Evolutionary conservation across 2,113 vertebrate species (phyloP), one percentile per base, ranked within the genome.

Genomic region (Panthera leo): DNA sequence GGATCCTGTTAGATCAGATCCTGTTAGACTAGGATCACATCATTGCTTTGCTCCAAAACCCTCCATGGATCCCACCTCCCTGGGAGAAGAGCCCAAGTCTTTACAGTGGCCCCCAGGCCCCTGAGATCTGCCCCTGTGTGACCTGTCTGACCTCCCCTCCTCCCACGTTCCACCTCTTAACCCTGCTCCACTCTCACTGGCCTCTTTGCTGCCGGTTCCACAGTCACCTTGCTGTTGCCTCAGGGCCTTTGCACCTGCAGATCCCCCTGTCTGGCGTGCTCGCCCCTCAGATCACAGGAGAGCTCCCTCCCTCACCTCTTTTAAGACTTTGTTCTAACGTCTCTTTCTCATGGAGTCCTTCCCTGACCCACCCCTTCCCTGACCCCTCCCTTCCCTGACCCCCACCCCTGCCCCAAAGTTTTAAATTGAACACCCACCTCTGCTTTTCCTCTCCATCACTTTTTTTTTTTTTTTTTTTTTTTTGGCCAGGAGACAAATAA

Each of bases 231-330:
- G 4, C 23, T 23, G 39, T 58, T 31, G 61, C 84, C 75, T 27
- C 84, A 1, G 92, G 91, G 21, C 75, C 89, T 95, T 85, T 85
- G 89, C 97, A 27, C n/a, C 5, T 5, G 23, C 85, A 42, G 42
- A 42, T n/a, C 39, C 45, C 36, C 42, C 88, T 78, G 53, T 68
- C 61, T 23, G 8, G 51, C 45, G 0, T 12, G 51, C 39, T 73
- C 15, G 48, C 29, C 25, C 25, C 36, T 51, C 48, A 3, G 68
- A 75, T 36, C 70, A 53, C 73, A 45, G 48, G 11, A n/a, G 23
- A 42, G 23, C 53, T 67, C n/a, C 36, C n/a, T 82, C 18, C 1
- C 13, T 45, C 71, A 0, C 79, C 79, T 63, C 78, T 63, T 65
- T 39, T 29, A 61, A 67, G 82, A 36, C 86, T 42, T 36, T 23